Conservation (phyloP, 1,140 invertebrate genomes). For the Drosophila melanogaster region Release_6_plus_ISO1_MT NT_037436.4:10857001-10857500, state of each 20-base stretch:
- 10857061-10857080: constrained; percentile 84
- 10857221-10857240: neutral
- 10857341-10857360: constrained; percentile 82
- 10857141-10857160: neutral
- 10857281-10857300: constrained; percentile 54
- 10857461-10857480: constrained; percentile 81
- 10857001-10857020: constrained; percentile 36
- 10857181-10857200: too few relatives aligned
- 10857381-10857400: constrained; percentile 83
- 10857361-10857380: constrained; percentile 84
- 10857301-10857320: constrained; percentile 65
- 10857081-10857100: constrained; percentile 80
- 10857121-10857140: neutral
- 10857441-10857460: constrained; percentile 69
- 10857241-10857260: neutral
- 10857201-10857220: neutral
- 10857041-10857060: constrained; percentile 84
- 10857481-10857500: constrained; percentile 56
- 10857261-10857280: constrained; percentile 20
- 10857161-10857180: too few relatives aligned
- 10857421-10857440: constrained; percentile 15
- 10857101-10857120: constrained; percentile 36
- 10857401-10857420: constrained; percentile 37
- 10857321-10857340: constrained; percentile 68
- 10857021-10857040: constrained; percentile 72